These are phyloP conservation scores for Semicossyphus pulcher DNA, from an alignment of 2,113 vertebrate species.

Conservation along the genomic window DNA sequence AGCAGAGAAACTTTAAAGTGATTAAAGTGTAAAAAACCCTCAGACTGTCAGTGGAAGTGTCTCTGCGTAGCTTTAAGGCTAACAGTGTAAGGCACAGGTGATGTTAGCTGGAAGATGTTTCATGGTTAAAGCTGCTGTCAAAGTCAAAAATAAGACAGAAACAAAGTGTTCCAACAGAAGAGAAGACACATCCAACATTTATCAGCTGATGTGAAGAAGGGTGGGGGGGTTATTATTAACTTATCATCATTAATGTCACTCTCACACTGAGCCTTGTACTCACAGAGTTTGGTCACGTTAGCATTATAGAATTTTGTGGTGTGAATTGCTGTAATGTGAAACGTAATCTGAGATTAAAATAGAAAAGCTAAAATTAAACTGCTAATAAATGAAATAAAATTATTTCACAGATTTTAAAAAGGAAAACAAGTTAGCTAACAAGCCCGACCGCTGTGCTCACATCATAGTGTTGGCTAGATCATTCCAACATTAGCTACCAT, in stretches of 20 bases:
- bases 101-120: not conserved
- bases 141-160: constrained; percentile 2
- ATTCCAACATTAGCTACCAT: too few relatives aligned
- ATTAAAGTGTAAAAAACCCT: not conserved
- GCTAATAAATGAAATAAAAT: too few relatives aligned
- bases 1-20: not conserved
- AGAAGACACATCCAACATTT: too few relatives aligned
- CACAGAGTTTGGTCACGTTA: not conserved
- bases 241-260: not conserved
- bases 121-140: not conserved
- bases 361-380: too few relatives aligned
- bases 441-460: too few relatives aligned
- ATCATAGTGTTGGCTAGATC: too few relatives aligned
- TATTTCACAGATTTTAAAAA: too few relatives aligned
- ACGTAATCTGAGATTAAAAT: too few relatives aligned
- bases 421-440: too few relatives aligned
- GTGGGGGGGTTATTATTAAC: not conserved
- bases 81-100: not conserved
- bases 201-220: too few relatives aligned
- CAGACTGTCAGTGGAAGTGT: not conserved
- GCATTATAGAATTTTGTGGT: not conserved
- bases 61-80: not conserved
- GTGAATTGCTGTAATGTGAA: too few relatives aligned
- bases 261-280: not conserved
- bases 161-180: constrained; percentile 35